Evolutionary conservation across 2,797 vertebrate species (phyloP), one percentile per base, ranked within the genome.

Genomic region (Enteromius afrohamiltoni): DNA sequence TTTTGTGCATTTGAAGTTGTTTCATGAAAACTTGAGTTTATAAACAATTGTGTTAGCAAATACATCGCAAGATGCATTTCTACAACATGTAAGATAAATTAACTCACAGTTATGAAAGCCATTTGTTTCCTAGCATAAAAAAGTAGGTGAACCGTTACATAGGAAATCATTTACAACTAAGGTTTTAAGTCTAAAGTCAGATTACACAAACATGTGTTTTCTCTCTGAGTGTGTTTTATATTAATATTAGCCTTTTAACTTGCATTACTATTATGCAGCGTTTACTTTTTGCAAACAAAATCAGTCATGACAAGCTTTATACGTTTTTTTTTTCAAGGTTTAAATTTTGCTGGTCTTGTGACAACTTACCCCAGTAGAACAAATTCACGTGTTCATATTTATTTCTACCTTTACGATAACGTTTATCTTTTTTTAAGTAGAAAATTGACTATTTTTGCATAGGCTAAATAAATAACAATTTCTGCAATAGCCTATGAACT

Each of bases 61-160:
- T 58, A 51, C 37, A 64, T 75, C 21, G 78, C 11, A 80, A 31
- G 65, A 85, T 11, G 31, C 17, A 19, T 85, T 67, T n/a, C 17
- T 40, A 55, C 55, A 58, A 58, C n/a, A 23, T 51, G 17, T 13
- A n/a, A 70, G 67, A 79, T 81, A 21, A 76, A 64, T 31, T 64
- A 16, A 45, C 29, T 34, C 55, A 58, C 68, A 60, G 60, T 79
- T 77, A 87, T 82, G 82, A 83, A 82, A 83, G 67, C 45, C 71
- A 75, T 88, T 86, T 42, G 47, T 87, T 83, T 86, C 82, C 80
- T 80, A 68, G 67, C 71, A 65, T 40, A 42, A 53, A 40, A 74
- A 84, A 80, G 79, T 87, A 85, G 85, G 71, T 76, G 64, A 70
- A 14, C 23, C 17, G 16, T 47, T n/a, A 47, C 23, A 47, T 26